Evolutionary conservation across 2,888 invertebrate genomes (phyloP).

Genomic region (Mesopsocus fuscifrons): DNA sequence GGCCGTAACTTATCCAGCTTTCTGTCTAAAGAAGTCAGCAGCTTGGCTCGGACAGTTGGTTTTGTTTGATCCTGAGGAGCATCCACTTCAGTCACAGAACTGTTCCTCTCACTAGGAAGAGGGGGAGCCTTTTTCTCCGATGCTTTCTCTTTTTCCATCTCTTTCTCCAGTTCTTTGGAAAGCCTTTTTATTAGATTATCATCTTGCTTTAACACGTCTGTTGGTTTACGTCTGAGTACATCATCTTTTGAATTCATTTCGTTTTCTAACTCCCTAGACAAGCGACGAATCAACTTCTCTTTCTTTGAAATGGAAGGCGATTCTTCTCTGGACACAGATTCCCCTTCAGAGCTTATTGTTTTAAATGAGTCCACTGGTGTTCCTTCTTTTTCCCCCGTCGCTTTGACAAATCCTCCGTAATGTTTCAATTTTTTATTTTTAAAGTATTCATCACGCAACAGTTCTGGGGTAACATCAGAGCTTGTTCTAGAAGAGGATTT

Average conservation of each 20-base stretch:
- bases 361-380: background rate
- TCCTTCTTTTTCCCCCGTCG: background rate
- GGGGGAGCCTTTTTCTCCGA: slow-evolving; percentile 15
- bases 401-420: background rate
- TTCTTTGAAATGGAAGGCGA: background rate
- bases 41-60: slow-evolving; percentile 27
- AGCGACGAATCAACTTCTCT: background rate
- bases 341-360: background rate
- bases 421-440: slow-evolving; percentile 8
- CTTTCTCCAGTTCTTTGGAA: slow-evolving; percentile 20
- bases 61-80: slow-evolving; percentile 19
- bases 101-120: slow-evolving; percentile 15
- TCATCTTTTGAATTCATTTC: slow-evolving; percentile 19
- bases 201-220: slow-evolving; percentile 47
- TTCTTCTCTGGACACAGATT: background rate
- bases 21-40: slow-evolving; percentile 58
- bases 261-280: slow-evolving; percentile 6
- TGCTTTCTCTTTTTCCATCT: slow-evolving; percentile 18
- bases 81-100: slow-evolving; percentile 14
- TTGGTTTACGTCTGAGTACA: slow-evolving; percentile 32
- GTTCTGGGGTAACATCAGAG: background rate
- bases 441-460: slow-evolving; percentile 1
- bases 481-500: background rate
- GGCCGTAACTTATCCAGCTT: slow-evolving; percentile 43
- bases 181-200: slow-evolving; percentile 28